A percentile compares a stretch with the other conserved stretches of the same genome.
Evolutionary conservation across 2,888 invertebrate species (phyloP).

Genomic region (Drosophila ustulata): DNA sequence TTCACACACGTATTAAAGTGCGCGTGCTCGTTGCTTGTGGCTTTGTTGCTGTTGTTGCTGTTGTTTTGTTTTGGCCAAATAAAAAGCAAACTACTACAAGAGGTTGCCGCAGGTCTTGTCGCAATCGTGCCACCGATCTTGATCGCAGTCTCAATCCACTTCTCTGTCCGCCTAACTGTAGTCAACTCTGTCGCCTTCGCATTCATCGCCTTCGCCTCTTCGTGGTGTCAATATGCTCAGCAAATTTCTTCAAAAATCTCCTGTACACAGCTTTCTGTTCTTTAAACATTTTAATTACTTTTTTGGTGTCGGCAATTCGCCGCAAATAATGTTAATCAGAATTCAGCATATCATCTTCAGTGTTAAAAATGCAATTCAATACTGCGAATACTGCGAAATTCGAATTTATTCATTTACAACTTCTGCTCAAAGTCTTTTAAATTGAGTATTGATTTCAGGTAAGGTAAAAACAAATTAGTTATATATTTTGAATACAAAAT

Average conservation of each 20-base stretch:
- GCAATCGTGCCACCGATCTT: conserved; percentile 49
- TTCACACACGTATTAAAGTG: conserved; percentile 66
- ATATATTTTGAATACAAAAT: no score
- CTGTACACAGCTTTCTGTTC: no score
- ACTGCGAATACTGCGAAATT: no score
- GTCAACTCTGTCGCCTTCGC: conserved; percentile 11
- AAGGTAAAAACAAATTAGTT: no score
- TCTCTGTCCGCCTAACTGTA: conserved; percentile 11
- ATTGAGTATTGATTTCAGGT: no score
- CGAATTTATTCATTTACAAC: no score
- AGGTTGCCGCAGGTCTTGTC: conserved; percentile 47
- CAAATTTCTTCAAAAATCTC: no score
- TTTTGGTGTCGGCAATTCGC: not conserved
- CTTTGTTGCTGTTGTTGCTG: conserved; percentile 3
- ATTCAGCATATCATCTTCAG: not conserved
- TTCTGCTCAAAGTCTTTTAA: no score
- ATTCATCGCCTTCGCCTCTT: not conserved
- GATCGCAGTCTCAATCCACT: conserved; percentile 39
- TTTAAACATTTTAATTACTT: no score
- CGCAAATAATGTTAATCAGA: not conserved
- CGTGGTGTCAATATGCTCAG: not conserved
- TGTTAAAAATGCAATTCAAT: no score
- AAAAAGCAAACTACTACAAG: conserved; percentile 35
- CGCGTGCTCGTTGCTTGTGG: conserved; percentile 58
- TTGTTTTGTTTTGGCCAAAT: conserved; percentile 37